phyloP scores from a whole-genome alignment of 2,888 invertebrate species.

The Melanchra persicariae region DNA sequence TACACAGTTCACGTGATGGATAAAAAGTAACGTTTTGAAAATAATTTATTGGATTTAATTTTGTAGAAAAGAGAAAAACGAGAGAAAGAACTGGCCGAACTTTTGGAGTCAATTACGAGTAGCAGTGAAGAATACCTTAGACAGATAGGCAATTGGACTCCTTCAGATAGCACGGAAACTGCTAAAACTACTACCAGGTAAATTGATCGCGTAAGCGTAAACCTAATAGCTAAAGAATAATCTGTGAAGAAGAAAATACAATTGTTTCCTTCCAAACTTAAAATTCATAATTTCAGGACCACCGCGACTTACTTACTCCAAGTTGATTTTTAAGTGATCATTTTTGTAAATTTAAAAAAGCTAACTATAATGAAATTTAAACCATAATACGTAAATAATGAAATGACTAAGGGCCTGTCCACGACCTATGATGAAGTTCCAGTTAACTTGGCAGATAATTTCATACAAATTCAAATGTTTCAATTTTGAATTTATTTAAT shows the following conservation, averaged over 20 bases:
- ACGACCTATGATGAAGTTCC: too few relatives aligned
- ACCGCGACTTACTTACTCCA: not conserved
- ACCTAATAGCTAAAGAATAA: not conserved
- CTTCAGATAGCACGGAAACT: conserved; percentile 78
- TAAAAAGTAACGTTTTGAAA: too few relatives aligned
- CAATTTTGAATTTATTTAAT: too few relatives aligned
- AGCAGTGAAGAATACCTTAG: conserved; percentile 86
- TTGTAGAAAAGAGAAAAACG: conserved; percentile 67
- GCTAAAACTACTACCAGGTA: conserved; percentile 81
- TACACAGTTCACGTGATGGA: too few relatives aligned
- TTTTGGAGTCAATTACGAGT: conserved; percentile 85
- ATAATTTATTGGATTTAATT: not conserved
- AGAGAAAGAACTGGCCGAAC: conserved; percentile 76
- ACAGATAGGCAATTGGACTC: conserved; percentile 82
- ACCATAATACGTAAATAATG: too few relatives aligned
- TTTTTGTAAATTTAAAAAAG: too few relatives aligned
- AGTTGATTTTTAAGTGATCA: not conserved
- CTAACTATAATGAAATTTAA: too few relatives aligned
- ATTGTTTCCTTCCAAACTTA: not conserved
- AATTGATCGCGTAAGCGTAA: not conserved
- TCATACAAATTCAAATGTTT: too few relatives aligned
- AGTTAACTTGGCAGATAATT: too few relatives aligned
- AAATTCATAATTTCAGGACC: too few relatives aligned
- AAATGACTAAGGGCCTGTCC: too few relatives aligned
- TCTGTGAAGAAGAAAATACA: not conserved